Conservation (phyloP, 2,888 invertebrate genomes). For the Drosophila paucipuncta region DNA sequence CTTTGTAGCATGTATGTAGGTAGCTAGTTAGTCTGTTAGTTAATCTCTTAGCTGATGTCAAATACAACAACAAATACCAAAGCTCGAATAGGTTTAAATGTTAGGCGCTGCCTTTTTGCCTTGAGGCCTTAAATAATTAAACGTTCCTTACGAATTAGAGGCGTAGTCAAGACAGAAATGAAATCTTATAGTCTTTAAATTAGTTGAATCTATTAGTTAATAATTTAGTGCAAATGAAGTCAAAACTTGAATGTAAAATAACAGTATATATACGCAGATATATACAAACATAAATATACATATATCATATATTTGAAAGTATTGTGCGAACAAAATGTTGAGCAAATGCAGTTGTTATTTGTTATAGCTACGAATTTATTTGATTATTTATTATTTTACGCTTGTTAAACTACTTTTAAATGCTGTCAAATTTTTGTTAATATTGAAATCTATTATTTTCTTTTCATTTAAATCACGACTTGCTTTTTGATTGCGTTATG, state of each 20-base stretch:
- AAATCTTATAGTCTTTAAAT: constrained; percentile 54
- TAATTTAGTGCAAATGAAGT: constrained; percentile 63
- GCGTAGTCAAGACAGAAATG: constrained; percentile 32
- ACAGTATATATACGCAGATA: constrained; percentile 55
- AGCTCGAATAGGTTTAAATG: constrained; percentile 48
- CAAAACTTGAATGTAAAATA: constrained; percentile 44
- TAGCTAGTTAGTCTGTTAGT: constrained; percentile 56
- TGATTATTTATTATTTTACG: constrained; percentile 30
- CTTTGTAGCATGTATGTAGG: constrained; percentile 69
- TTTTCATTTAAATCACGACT: constrained; percentile 37
- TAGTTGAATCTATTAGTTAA: constrained; percentile 58
- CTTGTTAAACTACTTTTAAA: constrained; percentile 42
- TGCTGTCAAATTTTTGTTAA: constrained; percentile 35
- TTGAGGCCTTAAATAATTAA: constrained; percentile 68
- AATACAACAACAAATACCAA: constrained; percentile 24
- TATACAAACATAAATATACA: constrained; percentile 53
- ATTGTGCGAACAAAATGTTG: constrained; percentile 27
- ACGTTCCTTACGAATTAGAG: constrained; percentile 68
- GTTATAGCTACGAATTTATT: constrained; percentile 24
- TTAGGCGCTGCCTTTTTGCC: constrained; percentile 66
- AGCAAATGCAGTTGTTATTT: constrained; percentile 28
- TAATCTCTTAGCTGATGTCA: constrained; percentile 37
- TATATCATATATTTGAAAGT: constrained; percentile 35
- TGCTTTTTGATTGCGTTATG: constrained; percentile 20
- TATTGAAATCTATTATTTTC: constrained; percentile 43